Conservation (phyloP, 2,888 invertebrate species). For the Cheilosia variabilis region DNA sequence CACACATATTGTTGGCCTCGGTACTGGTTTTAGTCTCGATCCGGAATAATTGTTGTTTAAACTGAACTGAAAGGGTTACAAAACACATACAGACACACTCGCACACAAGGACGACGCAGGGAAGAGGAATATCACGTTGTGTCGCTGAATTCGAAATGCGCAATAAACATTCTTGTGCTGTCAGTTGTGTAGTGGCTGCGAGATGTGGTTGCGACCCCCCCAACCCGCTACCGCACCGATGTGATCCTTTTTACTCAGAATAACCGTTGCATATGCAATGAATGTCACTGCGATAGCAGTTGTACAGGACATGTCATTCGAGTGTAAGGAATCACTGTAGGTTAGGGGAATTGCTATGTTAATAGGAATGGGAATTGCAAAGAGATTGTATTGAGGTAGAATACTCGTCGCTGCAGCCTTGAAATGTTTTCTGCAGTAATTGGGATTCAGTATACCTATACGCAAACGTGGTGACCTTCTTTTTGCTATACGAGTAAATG, state of each 20-base stretch:
- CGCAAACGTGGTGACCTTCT: no score
- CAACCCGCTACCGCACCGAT: background rate
- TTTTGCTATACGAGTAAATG: no score
- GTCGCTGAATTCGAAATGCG: constrained; percentile 58
- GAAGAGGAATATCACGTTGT: constrained; percentile 20
- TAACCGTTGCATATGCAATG: constrained; percentile 70
- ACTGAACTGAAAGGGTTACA: constrained; percentile 48
- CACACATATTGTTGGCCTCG: constrained; percentile 37
- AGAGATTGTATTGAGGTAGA: background rate
- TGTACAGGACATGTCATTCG: constrained; percentile 43
- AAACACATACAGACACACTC: background rate
- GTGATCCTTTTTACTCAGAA: constrained; percentile 28
- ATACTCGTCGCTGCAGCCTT: background rate
- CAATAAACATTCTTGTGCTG: constrained; percentile 66
- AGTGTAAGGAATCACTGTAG: constrained; percentile 34
- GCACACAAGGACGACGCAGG: background rate
- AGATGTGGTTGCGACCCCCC: background rate
- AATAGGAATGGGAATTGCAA: constrained; percentile 33
- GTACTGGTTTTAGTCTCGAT: constrained; percentile 35
- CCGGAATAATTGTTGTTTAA: constrained; percentile 66
- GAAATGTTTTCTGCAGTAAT: constrained; percentile 1
- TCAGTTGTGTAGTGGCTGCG: constrained; percentile 41
- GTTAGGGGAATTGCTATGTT: constrained; percentile 37
- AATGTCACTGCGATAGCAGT: constrained; percentile 56
- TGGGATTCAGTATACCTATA: background rate